These are phyloP conservation scores for Azemiops feae DNA, from an alignment of 2,113 vertebrate species.

Conservation along the genomic window DNA sequence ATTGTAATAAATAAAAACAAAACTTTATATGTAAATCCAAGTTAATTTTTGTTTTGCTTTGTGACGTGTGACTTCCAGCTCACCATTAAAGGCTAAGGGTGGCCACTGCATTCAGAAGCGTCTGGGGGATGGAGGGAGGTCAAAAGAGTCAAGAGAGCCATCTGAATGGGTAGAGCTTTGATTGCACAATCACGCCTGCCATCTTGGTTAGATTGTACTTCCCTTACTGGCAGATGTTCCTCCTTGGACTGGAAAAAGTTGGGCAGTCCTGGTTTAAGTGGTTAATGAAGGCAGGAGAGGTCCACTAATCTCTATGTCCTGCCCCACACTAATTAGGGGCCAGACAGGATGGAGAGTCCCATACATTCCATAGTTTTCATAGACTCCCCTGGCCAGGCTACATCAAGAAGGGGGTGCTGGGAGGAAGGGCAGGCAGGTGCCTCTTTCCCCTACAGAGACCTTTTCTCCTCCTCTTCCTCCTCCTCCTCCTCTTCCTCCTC, in stretches of 20 bases:
- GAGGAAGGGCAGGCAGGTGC: background rate
- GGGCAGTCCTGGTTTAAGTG: background rate
- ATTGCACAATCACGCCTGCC: background rate
- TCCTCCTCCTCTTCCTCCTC: too few relatives aligned
- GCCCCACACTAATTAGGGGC: too few relatives aligned
- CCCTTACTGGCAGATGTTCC: background rate
- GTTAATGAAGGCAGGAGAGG: background rate
- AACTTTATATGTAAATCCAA: background rate
- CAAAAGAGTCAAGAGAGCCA: background rate
- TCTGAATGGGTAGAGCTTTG: background rate
- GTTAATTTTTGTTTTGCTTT: background rate
- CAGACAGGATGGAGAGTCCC: background rate
- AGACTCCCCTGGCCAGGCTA: background rate
- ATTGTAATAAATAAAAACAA: background rate
- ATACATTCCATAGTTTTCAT: background rate
- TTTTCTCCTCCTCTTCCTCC: background rate
- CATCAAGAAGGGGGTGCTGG: background rate
- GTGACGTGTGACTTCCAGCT: background rate
- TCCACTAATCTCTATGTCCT: background rate
- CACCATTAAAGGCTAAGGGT: background rate
- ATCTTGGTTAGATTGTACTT: background rate
- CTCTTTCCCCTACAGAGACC: background rate
- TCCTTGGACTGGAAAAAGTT: background rate
- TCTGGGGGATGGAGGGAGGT: background rate
- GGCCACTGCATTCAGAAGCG: too few relatives aligned